Evolutionary conservation across 2,113 vertebrate species (phyloP).

Genomic region (Serilophus lunatus): DNA sequence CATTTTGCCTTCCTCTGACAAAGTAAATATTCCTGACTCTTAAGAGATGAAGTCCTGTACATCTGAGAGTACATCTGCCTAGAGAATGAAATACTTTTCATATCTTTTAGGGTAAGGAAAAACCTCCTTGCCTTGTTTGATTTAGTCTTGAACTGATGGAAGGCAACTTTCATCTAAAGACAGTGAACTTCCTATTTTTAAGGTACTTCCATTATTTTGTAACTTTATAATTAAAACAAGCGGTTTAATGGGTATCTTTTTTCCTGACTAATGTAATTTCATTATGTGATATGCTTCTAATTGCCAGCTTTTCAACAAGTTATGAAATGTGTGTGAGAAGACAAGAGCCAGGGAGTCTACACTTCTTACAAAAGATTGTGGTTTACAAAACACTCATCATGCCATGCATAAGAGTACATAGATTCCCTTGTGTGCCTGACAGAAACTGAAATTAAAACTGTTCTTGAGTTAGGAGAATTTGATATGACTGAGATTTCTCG

Average conservation of each 20-base stretch:
- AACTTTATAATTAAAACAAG: conserved; percentile 31
- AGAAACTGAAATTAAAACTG: conserved; percentile 33
- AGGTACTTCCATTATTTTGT: conserved; percentile 2
- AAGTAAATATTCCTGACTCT: background rate
- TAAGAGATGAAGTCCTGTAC: background rate
- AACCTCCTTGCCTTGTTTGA: background rate
- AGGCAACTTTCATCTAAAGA: background rate
- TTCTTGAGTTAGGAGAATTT: background rate
- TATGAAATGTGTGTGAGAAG: background rate
- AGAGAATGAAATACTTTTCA: background rate
- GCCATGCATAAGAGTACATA: background rate
- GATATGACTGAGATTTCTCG: conserved; percentile 20
- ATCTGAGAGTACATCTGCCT: background rate
- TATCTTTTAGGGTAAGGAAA: background rate
- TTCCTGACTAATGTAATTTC: background rate
- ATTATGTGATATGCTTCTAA: background rate
- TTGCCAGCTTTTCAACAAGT: background rate
- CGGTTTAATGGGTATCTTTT: background rate
- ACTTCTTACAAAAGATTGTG: background rate
- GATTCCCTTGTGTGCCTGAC: background rate
- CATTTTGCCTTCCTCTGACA: background rate
- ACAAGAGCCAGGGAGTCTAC: background rate
- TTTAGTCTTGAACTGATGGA: background rate
- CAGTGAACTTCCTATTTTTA: background rate
- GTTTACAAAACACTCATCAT: background rate